Percentiles rank a stretch among this genome's conserved stretches.
Conservation (phyloP, 2,113 vertebrate species). For the Piprites chloris region DNA sequence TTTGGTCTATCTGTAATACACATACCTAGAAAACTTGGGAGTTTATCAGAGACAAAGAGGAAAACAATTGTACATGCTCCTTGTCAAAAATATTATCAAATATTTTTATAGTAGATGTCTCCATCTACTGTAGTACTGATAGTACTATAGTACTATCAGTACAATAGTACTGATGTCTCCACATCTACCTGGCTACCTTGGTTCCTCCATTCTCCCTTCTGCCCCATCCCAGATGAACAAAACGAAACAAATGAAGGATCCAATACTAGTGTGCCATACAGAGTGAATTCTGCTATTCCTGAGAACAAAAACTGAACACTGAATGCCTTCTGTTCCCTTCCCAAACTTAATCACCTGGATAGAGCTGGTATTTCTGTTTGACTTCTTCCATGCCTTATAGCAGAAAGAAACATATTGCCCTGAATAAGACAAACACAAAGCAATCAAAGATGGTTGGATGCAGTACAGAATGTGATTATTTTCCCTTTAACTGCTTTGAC, state of each 20-base stretch:
- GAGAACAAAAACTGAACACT: neutral
- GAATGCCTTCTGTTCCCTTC: neutral
- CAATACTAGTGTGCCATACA: neutral
- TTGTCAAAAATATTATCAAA: neutral
- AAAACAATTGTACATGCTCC: neutral
- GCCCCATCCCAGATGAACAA: neutral
- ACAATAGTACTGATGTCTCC: neutral
- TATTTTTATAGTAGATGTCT: too few species aligned
- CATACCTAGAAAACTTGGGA: neutral
- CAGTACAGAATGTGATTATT: neutral
- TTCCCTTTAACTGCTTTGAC: neutral
- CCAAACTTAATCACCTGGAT: neutral
- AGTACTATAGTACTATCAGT: too few species aligned
- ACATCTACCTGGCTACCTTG: neutral
- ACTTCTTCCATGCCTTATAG: neutral
- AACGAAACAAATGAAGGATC: neutral
- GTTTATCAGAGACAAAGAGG: neutral
- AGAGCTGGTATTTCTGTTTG: neutral
- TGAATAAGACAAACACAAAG: neutral
- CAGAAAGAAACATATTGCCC: neutral
- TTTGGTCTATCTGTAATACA: neutral
- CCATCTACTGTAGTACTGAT: too few species aligned
- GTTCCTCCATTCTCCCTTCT: neutral
- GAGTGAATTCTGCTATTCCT: neutral
- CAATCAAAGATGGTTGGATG: constrained; percentile 27